phyloP scores from a whole-genome alignment of 1,140 invertebrate species.

The Bombus huntii region DNA sequence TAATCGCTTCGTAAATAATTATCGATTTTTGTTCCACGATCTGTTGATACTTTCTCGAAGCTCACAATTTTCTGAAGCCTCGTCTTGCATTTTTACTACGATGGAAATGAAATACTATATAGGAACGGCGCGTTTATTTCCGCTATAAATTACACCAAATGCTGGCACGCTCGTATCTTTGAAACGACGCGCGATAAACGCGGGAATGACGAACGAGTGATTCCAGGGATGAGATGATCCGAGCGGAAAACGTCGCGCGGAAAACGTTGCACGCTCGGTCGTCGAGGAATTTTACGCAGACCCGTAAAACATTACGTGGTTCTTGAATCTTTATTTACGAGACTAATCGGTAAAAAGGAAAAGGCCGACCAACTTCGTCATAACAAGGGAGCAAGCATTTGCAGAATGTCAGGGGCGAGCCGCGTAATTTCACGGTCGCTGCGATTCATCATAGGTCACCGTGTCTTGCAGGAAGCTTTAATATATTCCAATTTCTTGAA shows the following conservation, averaged over 20 bases:
- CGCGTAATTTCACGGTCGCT: neutral
- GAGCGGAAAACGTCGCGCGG: neutral
- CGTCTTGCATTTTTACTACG: neutral
- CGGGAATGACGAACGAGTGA: neutral
- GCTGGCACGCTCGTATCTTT: too few species aligned
- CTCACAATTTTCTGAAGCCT: neutral
- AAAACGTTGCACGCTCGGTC: too few species aligned
- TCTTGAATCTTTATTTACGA: neutral
- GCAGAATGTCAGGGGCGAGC: neutral
- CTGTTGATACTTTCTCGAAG: too few species aligned
- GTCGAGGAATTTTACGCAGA: neutral
- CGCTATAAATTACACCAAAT: too few species aligned
- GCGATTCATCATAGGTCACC: neutral
- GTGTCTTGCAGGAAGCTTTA: neutral
- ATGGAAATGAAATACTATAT: neutral
- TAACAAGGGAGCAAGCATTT: neutral
- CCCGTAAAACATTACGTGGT: neutral
- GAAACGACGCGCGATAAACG: neutral
- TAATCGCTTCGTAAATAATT: too few species aligned
- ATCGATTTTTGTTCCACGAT: neutral
- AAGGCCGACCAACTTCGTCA: neutral
- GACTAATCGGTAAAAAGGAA: neutral
- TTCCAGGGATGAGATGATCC: neutral
- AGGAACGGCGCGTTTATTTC: too few species aligned
- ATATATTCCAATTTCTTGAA: neutral